Conservation (phyloP, 2,888 invertebrate species). For the Empis livida region DNA sequence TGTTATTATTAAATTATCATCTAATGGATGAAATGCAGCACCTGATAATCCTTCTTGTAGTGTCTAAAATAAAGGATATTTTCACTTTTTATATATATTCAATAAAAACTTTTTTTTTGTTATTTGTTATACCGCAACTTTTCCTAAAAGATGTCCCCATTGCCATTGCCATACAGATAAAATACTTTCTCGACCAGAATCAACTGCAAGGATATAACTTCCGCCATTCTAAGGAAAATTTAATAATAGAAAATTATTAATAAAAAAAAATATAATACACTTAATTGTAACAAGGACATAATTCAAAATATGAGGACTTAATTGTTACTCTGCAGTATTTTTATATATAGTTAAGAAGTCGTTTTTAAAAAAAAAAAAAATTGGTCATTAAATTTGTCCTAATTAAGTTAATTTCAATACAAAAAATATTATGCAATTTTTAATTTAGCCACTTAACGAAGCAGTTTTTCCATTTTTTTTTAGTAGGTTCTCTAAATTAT, state of each 20-base stretch:
- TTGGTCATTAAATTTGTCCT: too few species aligned
- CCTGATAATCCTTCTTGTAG: conserved; percentile 79
- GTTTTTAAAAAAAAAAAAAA: too few species aligned
- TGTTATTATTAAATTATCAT: conserved; percentile 81
- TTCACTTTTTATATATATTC: conserved; percentile 7
- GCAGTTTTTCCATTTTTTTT: too few species aligned
- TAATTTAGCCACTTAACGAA: too few species aligned
- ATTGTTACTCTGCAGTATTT: too few species aligned
- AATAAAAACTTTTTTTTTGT: background rate
- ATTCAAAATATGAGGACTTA: background rate
- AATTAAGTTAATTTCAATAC: too few species aligned
- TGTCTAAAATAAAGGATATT: too few species aligned
- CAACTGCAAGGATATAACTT: conserved; percentile 78
- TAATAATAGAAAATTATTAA: background rate
- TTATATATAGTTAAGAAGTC: too few species aligned
- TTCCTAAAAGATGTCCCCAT: conserved; percentile 82
- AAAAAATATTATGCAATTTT: too few species aligned
- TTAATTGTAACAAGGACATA: background rate
- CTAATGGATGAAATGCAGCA: conserved; percentile 81
- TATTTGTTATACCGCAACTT: conserved; percentile 66
- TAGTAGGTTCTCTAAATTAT: too few species aligned
- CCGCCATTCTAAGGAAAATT: conserved; percentile 80
- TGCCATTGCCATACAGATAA: conserved; percentile 94
- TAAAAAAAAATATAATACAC: background rate
- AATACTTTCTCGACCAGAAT: conserved; percentile 78